Evolutionary conservation across 2,888 invertebrate species (phyloP).

Genomic region (Liopterus haemorrhoidalis): DNA sequence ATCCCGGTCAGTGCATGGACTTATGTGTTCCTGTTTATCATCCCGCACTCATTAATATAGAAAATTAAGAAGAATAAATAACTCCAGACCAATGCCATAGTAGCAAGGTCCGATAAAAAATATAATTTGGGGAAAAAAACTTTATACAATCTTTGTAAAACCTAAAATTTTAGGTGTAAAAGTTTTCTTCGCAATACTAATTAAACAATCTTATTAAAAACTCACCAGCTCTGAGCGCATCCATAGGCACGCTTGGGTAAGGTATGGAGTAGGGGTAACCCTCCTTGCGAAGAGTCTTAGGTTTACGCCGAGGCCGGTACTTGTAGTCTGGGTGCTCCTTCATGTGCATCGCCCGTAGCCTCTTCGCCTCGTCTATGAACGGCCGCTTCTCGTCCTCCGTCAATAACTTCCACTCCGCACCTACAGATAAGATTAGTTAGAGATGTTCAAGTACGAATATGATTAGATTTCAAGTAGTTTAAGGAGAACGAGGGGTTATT

Average conservation of each 20-base stretch:
- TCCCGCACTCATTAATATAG: too few relatives aligned
- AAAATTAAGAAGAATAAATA: too few relatives aligned
- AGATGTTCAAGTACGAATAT: too few relatives aligned
- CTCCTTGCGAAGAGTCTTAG: constrained; percentile 81
- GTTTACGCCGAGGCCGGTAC: constrained; percentile 83
- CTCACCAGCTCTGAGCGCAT: constrained; percentile 80
- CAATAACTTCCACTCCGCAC: constrained; percentile 93
- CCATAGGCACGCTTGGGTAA: constrained; percentile 86
- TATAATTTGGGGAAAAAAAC: too few relatives aligned
- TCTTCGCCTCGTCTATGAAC: constrained; percentile 95
- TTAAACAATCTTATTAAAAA: constrained; percentile 24
- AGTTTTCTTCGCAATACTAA: background rate
- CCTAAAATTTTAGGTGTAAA: too few relatives aligned
- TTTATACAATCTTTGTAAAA: too few relatives aligned
- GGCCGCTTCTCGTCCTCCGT: constrained; percentile 93
- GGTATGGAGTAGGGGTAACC: constrained; percentile 90
- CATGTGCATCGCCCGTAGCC: constrained; percentile 90
- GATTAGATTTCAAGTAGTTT: too few relatives aligned
- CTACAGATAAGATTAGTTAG: constrained; percentile 47
- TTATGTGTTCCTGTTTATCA: too few relatives aligned
- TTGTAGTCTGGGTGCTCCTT: constrained; percentile 93
- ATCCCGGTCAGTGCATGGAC: too few relatives aligned
- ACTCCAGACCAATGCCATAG: too few relatives aligned
- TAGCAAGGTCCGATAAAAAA: too few relatives aligned
- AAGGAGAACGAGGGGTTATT: background rate